phyloP scores from a whole-genome alignment of 2,797 vertebrate species.

The Onychomys leucogaster region DNA sequence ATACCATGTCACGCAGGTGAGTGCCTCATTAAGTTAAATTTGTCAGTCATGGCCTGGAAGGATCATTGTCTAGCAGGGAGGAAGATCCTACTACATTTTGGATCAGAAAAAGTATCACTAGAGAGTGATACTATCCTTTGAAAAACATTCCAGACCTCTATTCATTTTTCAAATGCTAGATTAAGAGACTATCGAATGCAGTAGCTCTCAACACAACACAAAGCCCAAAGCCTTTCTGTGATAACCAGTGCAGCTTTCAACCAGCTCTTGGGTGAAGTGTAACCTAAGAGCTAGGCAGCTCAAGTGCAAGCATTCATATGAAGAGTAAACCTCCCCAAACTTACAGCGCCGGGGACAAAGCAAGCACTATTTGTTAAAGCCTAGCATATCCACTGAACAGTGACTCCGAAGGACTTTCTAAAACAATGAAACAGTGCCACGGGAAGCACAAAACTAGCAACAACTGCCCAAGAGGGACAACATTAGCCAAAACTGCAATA shows the following conservation, averaged over 20 bases:
- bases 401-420: conserved; percentile 6
- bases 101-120: neutral
- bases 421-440: neutral
- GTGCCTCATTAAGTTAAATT: neutral
- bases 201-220: conserved; percentile 12
- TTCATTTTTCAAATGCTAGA: conserved; percentile 23
- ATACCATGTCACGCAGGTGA: neutral
- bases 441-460: neutral
- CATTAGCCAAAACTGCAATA: neutral
- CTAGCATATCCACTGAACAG: neutral
- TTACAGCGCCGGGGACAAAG: neutral
- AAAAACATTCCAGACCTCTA: conserved; percentile 39
- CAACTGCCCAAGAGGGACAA: neutral
- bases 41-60: neutral
- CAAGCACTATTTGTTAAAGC: neutral
- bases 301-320: conserved; percentile 18
- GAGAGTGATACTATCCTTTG: neutral
- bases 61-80: neutral
- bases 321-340: neutral
- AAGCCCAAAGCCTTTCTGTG: neutral
- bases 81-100: conserved; percentile 3
- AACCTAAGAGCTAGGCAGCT: neutral
- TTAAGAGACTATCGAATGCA: neutral
- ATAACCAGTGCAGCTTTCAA: neutral
- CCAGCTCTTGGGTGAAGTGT: neutral